Evolutionary conservation across 2,888 invertebrate species (phyloP), one percentile per base, ranked within the genome.

Genomic region (Zhuqinia jingwanae): DNA sequence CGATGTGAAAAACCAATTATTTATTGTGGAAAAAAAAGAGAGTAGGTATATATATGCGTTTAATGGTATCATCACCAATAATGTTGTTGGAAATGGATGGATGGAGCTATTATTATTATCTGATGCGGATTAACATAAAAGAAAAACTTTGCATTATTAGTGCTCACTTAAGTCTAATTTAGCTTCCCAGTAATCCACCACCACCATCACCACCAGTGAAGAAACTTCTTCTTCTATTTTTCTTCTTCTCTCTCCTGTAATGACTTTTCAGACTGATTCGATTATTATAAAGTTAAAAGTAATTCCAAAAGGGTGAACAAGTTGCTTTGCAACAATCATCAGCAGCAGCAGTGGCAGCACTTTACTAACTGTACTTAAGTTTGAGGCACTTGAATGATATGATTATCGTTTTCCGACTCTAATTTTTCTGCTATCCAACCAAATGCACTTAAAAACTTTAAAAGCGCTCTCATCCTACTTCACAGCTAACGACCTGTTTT

Each of bases 361-460:
- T 53, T 53, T 36, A 36, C 17, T 58, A 25, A 58, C 25, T 20
- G 22, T 2, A 58, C 1, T 3, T 53, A 6, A n/a, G 53, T n/a
- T 1, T 53, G 53, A 53, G 17, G 53, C 17, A 17, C 17, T 53
- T 53, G n/a, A 53, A 11, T 22, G 22, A 22, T 60, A 65, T 45
- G 42, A 68, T 68, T 68, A 68, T 45, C 68, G 2, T 68, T 42
- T 65, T 68, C 45, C 68, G 45, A 45, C 68, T 68, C 45, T 68
- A 27, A 60, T 45, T 68, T 68, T 17, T 20, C 30, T 8, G 20
- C 20, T 22, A 17, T 42, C 68, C 50, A n/a, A 50, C 68, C n/a
- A 27, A 11, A 20, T 42, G 20, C 36, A 45, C 45, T 68, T 68
- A 68, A 42, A 42, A 68, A 45, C 22, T 65, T 65, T 65, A 42